Evolutionary conservation across 2,113 vertebrate species (phyloP).

Genomic region (Noturus placidus): DNA sequence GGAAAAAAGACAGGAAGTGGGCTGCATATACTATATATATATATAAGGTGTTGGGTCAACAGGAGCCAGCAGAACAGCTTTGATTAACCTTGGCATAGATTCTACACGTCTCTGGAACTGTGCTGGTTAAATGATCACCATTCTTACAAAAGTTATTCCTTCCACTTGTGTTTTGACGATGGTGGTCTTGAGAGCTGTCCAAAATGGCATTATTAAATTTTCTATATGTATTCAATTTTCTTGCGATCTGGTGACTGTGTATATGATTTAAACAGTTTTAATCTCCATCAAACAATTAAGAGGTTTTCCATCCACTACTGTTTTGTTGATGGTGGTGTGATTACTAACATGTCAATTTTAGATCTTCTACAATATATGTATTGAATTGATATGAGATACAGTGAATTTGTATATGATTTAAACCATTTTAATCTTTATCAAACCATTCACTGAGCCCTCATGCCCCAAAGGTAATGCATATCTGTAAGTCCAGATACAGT

Average conservation of each 20-base stretch:
- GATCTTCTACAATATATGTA: not conserved
- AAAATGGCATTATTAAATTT: not conserved
- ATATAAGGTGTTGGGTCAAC: not conserved
- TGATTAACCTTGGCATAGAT: not conserved
- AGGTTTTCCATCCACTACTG: not conserved
- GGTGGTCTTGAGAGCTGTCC: not conserved
- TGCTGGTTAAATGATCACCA: not conserved
- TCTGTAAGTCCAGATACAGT: too few species aligned
- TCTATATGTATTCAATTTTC: not conserved
- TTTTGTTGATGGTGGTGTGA: not conserved
- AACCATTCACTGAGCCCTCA: too few species aligned
- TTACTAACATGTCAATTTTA: not conserved
- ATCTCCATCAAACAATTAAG: too few species aligned
- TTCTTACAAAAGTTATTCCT: not conserved
- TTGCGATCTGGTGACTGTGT: not conserved
- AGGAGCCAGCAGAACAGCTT: not conserved
- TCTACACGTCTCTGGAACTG: not conserved
- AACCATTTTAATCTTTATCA: too few species aligned
- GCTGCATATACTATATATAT: too few species aligned
- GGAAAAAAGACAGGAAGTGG: too few species aligned
- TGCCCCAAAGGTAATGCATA: too few species aligned
- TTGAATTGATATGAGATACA: not conserved
- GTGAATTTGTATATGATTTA: too few species aligned
- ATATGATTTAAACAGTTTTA: too few species aligned
- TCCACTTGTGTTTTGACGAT: not conserved